These are phyloP conservation scores for Peromyscus californicus DNA, from an alignment of 2,113 vertebrate species.

Conservation along the genomic window DNA sequence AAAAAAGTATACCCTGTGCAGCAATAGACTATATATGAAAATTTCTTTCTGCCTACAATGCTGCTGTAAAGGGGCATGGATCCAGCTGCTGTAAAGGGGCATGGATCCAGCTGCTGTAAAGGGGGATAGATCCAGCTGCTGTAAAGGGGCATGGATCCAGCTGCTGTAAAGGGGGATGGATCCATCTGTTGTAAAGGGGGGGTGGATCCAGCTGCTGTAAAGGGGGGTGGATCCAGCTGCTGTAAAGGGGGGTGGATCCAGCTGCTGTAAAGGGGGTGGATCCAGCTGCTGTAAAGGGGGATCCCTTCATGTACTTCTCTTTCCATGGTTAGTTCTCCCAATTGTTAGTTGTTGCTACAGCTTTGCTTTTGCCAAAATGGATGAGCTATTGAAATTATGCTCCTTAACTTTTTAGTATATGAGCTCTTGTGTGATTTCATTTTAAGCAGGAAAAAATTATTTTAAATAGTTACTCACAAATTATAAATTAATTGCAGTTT, in stretches of 20 bases:
- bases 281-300: no score
- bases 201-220: no score
- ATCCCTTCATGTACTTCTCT: background rate
- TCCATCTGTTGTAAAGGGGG: no score
- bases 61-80: no score
- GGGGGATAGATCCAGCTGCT: no score
- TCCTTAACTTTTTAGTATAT: slow-evolving; percentile 15
- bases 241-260: no score
- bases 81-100: no score
- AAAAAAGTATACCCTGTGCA: background rate
- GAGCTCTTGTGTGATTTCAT: background rate
- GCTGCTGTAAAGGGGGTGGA: no score
- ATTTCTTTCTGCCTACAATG: background rate
- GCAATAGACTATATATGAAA: background rate
- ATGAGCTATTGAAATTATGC: background rate
- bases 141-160: no score
- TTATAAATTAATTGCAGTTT: background rate
- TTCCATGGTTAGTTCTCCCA: background rate
- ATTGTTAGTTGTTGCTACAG: background rate
- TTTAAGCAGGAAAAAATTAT: slow-evolving; percentile 20
- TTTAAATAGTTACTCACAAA: slow-evolving; percentile 18
- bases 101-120: no score
- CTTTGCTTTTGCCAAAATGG: background rate
- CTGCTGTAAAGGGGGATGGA: no score
- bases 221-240: no score